Conservation (phyloP, 2,888 invertebrate species). For the Cynaeus angustus region DNA sequence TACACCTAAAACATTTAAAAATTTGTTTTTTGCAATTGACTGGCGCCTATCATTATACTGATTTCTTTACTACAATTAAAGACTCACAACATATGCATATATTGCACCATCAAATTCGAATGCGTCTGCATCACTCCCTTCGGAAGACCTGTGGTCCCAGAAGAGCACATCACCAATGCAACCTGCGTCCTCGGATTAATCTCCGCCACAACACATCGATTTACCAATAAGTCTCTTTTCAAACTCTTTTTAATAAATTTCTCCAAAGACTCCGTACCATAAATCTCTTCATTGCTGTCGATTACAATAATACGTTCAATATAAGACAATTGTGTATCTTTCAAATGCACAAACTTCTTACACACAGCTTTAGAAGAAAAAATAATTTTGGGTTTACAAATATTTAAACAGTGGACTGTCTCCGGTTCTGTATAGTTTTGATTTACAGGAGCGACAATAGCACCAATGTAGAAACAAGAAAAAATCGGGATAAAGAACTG, state of each 20-base stretch:
- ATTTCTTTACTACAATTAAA: no score
- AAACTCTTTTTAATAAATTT: no score
- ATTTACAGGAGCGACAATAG: constrained; percentile 59
- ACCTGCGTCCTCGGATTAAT: constrained; percentile 54
- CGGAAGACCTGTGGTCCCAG: constrained; percentile 81
- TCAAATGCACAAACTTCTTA: constrained; percentile 74
- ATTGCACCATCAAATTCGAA: constrained; percentile 68
- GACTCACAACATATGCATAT: no score
- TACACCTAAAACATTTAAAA: no score
- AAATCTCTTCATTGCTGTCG: constrained; percentile 74
- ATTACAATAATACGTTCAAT: no score
- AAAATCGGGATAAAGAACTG: constrained; percentile 60
- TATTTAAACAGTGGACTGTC: constrained; percentile 74
- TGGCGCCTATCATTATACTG: no score
- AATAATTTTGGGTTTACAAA: constrained; percentile 79
- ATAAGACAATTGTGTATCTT: no score
- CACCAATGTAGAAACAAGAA: constrained; percentile 60
- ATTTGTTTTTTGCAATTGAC: no score
- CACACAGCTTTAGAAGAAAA: constrained; percentile 77
- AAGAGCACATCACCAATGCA: constrained; percentile 74
- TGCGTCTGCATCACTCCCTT: constrained; percentile 80
- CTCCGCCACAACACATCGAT: no score
- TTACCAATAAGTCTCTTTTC: no score
- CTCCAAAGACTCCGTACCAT: no score
- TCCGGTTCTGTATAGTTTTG: constrained; percentile 59